A percentile compares a stretch with the other conserved stretches of the same genome.
Evolutionary conservation across 2,797 vertebrate species (phyloP).

Genomic region (Thamnophis elegans): DNA sequence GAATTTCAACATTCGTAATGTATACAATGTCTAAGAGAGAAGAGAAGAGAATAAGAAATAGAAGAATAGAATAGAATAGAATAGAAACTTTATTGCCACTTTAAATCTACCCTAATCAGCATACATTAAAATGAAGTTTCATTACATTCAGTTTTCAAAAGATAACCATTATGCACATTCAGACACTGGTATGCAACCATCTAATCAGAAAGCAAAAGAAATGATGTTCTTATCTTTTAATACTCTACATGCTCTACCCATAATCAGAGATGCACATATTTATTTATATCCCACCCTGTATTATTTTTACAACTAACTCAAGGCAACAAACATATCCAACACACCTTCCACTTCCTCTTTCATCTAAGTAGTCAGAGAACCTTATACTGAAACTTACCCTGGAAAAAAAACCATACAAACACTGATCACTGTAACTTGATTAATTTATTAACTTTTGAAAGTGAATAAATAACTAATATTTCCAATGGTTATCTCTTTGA

Average conservation of each 20-base stretch:
- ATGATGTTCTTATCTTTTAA: background rate
- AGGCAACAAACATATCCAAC: background rate
- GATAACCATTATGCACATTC: background rate
- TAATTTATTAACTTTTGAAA: conserved; percentile 30
- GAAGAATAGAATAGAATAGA: too few relatives aligned
- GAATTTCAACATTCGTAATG: too few relatives aligned
- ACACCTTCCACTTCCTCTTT: background rate
- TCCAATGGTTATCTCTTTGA: background rate
- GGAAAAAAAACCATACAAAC: background rate
- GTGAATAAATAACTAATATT: conserved; percentile 30
- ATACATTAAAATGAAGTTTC: too few relatives aligned
- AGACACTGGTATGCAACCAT: background rate
- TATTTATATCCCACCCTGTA: background rate
- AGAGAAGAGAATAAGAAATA: too few relatives aligned
- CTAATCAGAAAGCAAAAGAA: background rate
- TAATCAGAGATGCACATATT: background rate
- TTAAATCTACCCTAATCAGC: too few relatives aligned
- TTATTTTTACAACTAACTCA: background rate
- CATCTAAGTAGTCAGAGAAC: background rate
- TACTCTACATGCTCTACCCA: background rate
- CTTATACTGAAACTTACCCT: background rate
- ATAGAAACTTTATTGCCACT: background rate
- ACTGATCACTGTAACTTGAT: background rate
- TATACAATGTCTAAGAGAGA: background rate
- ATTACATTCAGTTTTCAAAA: too few relatives aligned